phyloP scores from a whole-genome alignment of 2,888 invertebrate genomes.

The Drosophila yooni region DNA sequence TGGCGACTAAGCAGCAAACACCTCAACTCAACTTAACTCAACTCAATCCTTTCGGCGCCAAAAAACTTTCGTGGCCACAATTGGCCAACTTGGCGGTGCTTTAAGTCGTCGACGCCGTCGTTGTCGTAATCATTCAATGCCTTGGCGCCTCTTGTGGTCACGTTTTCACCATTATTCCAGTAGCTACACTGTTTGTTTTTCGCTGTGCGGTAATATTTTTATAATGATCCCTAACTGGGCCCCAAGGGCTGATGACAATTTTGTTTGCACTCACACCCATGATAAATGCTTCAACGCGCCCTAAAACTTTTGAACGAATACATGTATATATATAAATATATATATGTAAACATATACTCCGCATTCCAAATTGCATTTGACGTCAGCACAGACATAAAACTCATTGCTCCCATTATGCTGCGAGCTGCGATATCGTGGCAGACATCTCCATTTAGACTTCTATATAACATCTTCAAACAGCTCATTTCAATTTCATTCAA shows the following conservation, averaged over 20 bases:
- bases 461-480: conserved; percentile 46
- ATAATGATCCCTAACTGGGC: conserved; percentile 66
- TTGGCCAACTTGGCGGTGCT: conserved; percentile 50
- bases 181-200: conserved; percentile 29
- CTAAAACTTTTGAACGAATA: conserved; percentile 41
- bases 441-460: conserved; percentile 28
- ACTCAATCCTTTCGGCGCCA: conserved; percentile 39
- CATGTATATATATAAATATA: not conserved
- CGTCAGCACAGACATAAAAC: conserved; percentile 13
- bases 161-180: conserved; percentile 73
- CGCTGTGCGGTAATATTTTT: conserved; percentile 67
- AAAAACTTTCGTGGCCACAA: conserved; percentile 47
- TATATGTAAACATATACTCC: not conserved
- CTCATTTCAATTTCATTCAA: conserved; percentile 72
- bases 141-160: conserved; percentile 68
- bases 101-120: conserved; percentile 33
- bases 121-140: conserved; percentile 54
- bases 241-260: conserved; percentile 61
- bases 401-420: conserved; percentile 16
- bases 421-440: conserved; percentile 2
- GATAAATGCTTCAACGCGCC: conserved; percentile 50
- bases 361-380: conserved; percentile 36
- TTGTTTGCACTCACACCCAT: conserved; percentile 51
- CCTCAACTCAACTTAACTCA: conserved; percentile 41
- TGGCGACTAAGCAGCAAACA: conserved; percentile 38